Evolutionary conservation across 2,797 vertebrate species (phyloP).

Genomic region (Acridotheres tristis): DNA sequence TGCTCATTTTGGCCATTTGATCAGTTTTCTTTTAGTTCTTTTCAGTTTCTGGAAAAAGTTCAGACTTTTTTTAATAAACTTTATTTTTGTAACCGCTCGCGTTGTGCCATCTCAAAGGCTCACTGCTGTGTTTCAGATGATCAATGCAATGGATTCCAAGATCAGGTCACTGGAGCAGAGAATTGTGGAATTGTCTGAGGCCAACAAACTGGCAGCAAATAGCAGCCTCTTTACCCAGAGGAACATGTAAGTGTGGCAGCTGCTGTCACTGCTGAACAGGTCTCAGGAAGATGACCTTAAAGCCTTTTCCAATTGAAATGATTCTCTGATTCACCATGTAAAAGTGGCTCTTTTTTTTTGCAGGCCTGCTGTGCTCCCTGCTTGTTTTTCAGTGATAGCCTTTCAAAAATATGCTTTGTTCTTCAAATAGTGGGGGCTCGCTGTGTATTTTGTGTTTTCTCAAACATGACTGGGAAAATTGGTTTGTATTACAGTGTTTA

Average conservation of each 20-base stretch:
- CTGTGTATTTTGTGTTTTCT: not conserved
- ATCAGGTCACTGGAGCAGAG: slow-evolving; percentile 98
- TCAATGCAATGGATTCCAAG: slow-evolving; percentile 99
- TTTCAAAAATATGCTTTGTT: not conserved
- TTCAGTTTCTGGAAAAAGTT: not conserved
- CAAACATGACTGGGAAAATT: not conserved
- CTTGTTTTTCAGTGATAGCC: not conserved
- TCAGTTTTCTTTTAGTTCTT: not conserved
- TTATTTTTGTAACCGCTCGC: not conserved
- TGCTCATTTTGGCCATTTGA: not conserved
- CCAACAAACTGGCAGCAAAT: slow-evolving; percentile 97
- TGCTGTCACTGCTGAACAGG: not conserved
- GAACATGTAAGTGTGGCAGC: slow-evolving; percentile 90
- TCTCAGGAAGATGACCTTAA: not conserved
- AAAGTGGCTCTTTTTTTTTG: not conserved
- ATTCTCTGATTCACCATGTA: not conserved
- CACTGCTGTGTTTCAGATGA: slow-evolving; percentile 84
- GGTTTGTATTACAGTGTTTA: not conserved
- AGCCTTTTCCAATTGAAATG: not conserved
- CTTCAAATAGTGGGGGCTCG: not conserved
- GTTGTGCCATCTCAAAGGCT: not conserved
- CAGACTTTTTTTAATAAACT: not conserved
- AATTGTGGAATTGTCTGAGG: slow-evolving; percentile 94
- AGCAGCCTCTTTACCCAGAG: slow-evolving; percentile 99
- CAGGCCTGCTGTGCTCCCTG: not conserved